Evolutionary conservation across 2,113 vertebrate genomes (phyloP).

Genomic region (Serilophus lunatus): DNA sequence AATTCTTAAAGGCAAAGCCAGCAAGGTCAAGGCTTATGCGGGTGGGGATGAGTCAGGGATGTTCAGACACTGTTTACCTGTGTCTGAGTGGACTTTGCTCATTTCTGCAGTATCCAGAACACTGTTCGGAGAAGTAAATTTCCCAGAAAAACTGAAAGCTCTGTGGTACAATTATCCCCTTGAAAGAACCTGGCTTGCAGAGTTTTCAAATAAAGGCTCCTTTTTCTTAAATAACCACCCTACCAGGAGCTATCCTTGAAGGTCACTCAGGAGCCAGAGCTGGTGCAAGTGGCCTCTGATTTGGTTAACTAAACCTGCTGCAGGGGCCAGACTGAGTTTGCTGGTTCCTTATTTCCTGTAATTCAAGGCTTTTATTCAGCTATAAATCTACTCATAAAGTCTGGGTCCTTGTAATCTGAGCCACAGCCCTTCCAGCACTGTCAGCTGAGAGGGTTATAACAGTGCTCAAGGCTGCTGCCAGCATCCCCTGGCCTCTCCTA

Average conservation of each 20-base stretch:
- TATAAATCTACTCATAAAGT: not conserved
- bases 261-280: not conserved
- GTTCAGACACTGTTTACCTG: not conserved
- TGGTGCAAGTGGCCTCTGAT: not conserved
- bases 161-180: not conserved
- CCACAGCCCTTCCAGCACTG: not conserved
- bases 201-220: not conserved
- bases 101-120: not conserved
- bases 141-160: not conserved
- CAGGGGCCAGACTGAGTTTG: not conserved
- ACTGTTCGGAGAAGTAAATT: not conserved
- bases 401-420: not conserved
- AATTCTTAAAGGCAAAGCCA: not conserved
- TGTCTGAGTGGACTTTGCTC: not conserved
- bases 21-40: not conserved
- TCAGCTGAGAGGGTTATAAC: not conserved
- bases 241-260: not conserved
- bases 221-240: not conserved
- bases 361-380: slow-evolving; percentile 7
- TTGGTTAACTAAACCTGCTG: not conserved
- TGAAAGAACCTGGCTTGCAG: not conserved
- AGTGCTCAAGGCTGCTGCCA: not conserved
- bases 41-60: not conserved
- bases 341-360: not conserved
- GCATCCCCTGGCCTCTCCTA: not conserved